A percentile compares a stretch with the other conserved stretches of the same genome.
Evolutionary conservation across 2,888 invertebrate species (phyloP).

Genomic region (Pocota personata): DNA sequence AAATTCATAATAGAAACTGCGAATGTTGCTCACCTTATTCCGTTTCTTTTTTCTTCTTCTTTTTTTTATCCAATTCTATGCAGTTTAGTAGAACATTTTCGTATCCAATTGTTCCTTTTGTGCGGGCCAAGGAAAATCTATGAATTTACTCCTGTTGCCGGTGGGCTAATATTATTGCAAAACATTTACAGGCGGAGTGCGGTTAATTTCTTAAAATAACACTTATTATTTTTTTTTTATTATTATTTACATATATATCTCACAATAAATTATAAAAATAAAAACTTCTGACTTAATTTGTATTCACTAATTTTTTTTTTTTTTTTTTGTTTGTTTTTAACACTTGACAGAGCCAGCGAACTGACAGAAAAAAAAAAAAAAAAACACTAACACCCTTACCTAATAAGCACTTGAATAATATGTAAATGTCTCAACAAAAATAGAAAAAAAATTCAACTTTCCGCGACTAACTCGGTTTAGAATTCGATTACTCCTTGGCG

Average conservation of each 20-base stretch:
- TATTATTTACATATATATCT: neutral
- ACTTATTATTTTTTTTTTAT: neutral
- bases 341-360: constrained; percentile 12
- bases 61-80: neutral
- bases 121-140: constrained; percentile 1
- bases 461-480: neutral
- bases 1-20: neutral
- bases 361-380: neutral
- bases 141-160: constrained; percentile 30
- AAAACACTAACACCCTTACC: constrained; percentile 45
- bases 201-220: neutral
- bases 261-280: neutral
- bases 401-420: constrained; percentile 26
- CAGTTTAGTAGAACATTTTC: neutral
- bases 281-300: neutral
- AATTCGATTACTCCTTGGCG: neutral
- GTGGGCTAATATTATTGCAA: constrained; percentile 7
- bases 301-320: constrained; percentile 27
- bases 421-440: constrained; percentile 7
- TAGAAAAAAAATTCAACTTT: neutral
- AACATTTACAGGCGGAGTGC: neutral
- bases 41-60: neutral
- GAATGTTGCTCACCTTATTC: neutral
- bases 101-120: constrained; percentile 3
- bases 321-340: constrained; percentile 46